These are phyloP conservation scores for Calidris pygmaea DNA, from an alignment of 2,113 vertebrate species.

Conservation along the genomic window DNA sequence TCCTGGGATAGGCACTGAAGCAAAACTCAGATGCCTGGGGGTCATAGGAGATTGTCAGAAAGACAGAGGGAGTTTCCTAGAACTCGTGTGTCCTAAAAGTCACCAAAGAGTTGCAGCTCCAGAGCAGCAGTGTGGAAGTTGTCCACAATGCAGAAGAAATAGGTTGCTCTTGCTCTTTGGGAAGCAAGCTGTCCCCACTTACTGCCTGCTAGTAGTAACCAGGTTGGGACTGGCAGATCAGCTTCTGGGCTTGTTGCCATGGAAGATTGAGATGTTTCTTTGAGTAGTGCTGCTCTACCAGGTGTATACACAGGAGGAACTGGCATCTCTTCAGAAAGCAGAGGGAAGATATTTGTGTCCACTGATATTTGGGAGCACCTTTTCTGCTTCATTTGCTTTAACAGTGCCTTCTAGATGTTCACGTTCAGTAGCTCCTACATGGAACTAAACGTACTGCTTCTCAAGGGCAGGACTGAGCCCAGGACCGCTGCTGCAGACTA, in stretches of 20 bases:
- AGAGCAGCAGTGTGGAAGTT: neutral
- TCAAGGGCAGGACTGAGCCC: neutral
- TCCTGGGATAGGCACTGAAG: neutral
- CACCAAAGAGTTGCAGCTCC: neutral
- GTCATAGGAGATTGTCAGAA: neutral
- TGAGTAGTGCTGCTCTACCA: conserved; percentile 20
- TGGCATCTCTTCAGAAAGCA: conserved; percentile 51
- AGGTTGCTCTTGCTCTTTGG: neutral
- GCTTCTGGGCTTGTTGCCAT: conserved; percentile 57
- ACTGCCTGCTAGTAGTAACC: conserved; percentile 2
- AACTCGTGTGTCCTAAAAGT: neutral
- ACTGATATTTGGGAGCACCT: conserved; percentile 37
- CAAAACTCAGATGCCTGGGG: neutral
- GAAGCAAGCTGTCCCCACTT: neutral
- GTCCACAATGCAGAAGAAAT: neutral
- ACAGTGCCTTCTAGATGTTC: neutral
- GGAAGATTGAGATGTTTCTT: conserved; percentile 57
- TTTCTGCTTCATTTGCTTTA: conserved; percentile 52
- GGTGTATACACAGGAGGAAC: conserved; percentile 64
- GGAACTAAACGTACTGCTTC: neutral
- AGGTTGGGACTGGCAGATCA: conserved; percentile 9
- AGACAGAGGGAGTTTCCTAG: neutral
- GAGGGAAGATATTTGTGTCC: conserved; percentile 36
- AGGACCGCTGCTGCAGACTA: neutral
- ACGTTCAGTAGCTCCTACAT: neutral